phyloP scores from a whole-genome alignment of 2,113 vertebrate species.

The human region DNA sequence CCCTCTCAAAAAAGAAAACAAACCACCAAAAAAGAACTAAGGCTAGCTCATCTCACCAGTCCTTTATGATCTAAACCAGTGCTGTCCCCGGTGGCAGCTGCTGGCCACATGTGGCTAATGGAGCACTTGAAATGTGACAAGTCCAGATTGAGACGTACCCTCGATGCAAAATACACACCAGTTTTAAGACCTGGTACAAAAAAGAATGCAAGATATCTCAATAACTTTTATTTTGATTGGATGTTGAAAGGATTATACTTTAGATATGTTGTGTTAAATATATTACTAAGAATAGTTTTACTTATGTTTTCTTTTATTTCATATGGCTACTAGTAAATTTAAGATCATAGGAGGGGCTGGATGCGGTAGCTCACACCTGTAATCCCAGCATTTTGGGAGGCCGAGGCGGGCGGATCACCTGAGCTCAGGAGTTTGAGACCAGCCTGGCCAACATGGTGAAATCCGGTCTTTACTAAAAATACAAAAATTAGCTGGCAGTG shows the following conservation, averaged over 20 bases:
- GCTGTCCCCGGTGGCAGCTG: rapidly evolving
- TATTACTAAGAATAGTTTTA: not conserved
- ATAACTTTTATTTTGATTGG: not conserved
- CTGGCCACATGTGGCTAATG: not conserved
- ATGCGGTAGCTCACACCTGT: too few species aligned
- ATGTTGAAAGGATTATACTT: not conserved
- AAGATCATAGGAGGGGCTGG: not conserved
- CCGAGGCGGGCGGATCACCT: too few species aligned
- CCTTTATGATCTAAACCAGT: not conserved
- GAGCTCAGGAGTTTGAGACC: too few species aligned
- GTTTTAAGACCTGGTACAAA: not conserved
- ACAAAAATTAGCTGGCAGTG: too few species aligned
- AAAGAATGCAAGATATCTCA: not conserved
- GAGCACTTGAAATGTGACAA: not conserved
- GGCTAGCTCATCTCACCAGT: not conserved
- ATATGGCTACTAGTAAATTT: not conserved
- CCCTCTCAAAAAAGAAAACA: too few species aligned
- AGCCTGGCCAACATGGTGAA: too few species aligned
- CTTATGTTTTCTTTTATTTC: not conserved
- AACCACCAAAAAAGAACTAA: not conserved
- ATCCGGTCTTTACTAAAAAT: too few species aligned
- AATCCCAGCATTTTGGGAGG: too few species aligned
- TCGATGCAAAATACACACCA: not conserved
- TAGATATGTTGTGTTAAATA: not conserved
- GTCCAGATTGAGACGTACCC: not conserved